Base-by-base conservation (phyloP, 2,888 invertebrate species). In the Diogma glabrata region DNA sequence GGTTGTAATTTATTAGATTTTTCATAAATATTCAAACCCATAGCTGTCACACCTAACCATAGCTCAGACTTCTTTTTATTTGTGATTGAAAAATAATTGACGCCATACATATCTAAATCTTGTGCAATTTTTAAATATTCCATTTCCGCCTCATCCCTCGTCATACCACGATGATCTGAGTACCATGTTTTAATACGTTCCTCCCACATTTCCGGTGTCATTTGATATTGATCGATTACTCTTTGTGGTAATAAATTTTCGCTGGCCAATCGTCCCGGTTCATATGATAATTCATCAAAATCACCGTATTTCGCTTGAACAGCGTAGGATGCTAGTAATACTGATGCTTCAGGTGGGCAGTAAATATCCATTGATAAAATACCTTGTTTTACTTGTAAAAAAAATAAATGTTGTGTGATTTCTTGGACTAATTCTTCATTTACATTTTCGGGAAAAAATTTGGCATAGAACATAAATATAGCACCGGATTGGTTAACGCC, bases 161-260 rank as follows among this genome's bases (percentile, higher is more conserved):
- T 88, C 93, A 95, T 93, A 1, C 96, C 95, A 58, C 88, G 82
- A 68, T 97, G 96, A 68, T 97, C 95, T 28, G 90, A 91, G 65
- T 97, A 95, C 95, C 95, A 96, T 60, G 91, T 87, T 67, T 93
- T 89, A 57, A 99, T 97, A 56, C 95, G 77, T 63, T 97, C 96
- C 64, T 95, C 94, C 99, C 99, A 99, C 97, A 97, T 97, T 66
- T 94, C 91, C 0, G 93, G 83, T 8, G 96, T 97, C 97, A 99
- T 96, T 74, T 97, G 95, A 70, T 96, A 99, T 67, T 99, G 97
- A 71, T 94, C 94, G 47, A 97, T 94, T 6, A 97, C 97, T 47
- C 95, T 74, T 67, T 94, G 93, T 0, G 97, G 97, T 54, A 96
- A 71, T 17, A 96, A 73, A 64, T 92, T 89, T 64, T 95, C 95